Conservation (phyloP, 2,797 vertebrate genomes). For the Sciurus carolinensis region DNA sequence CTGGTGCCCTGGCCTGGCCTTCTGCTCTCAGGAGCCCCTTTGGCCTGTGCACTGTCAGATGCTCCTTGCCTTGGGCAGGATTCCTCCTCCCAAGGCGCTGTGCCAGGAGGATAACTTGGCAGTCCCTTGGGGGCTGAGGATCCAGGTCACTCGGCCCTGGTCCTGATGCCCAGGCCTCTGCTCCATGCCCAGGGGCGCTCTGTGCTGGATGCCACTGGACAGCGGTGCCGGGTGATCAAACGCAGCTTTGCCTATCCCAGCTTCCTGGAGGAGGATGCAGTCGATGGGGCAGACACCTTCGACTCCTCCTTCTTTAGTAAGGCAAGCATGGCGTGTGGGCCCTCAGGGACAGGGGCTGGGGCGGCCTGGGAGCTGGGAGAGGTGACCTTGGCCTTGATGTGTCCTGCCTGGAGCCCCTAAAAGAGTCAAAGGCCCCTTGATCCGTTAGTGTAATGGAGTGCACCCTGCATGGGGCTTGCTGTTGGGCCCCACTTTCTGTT, state of each 20-base stretch:
- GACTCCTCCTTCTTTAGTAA: constrained; percentile 98
- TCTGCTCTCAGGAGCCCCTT: not conserved
- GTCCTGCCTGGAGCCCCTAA: not conserved
- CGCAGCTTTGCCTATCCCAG: constrained; percentile 95
- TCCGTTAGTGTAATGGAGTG: not conserved
- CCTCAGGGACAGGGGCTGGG: not conserved
- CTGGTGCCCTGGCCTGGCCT: not conserved
- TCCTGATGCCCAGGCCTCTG: not conserved
- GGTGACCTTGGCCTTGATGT: fast-evolving
- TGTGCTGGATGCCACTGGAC: constrained; percentile 90
- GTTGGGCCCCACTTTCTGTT: not conserved
- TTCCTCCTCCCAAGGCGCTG: fast-evolving
- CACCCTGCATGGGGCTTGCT: not conserved
- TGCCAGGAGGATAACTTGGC: not conserved
- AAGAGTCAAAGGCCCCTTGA: fast-evolving
- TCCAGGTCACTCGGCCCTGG: not conserved
- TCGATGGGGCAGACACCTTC: constrained; percentile 92
- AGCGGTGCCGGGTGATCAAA: constrained; percentile 89
- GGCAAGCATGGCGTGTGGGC: constrained; percentile 90
- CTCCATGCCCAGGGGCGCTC: constrained; percentile 92
- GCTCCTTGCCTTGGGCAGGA: not conserved
- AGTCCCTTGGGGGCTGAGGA: not conserved
- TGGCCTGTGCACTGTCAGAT: fast-evolving
- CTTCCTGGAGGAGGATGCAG: constrained; percentile 95
- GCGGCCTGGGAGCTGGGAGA: not conserved